Base-by-base conservation (phyloP, 2,797 vertebrate genomes). In the Darevskia mixta region DNA sequence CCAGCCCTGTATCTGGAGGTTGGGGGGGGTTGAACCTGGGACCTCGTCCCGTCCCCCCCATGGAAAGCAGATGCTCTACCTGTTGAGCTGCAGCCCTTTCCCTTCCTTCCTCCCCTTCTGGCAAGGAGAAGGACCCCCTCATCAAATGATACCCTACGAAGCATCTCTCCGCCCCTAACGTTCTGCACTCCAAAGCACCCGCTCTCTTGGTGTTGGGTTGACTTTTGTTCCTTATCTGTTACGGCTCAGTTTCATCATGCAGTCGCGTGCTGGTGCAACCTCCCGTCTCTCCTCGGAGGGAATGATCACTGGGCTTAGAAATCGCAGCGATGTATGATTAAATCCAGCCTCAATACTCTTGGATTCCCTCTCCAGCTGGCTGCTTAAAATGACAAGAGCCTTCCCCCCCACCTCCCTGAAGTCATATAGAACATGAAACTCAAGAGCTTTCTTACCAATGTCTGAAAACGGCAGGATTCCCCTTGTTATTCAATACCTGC, bases 221-320 rank as follows among this genome's bases (percentile, higher is more conserved):
- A 91, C 83, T 83, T 84, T 66, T 17, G 35, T 17, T 61, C 18
- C 77, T 84, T 72, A 77, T 38, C 77, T 4, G 15, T 20, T 9
- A 1, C 86, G 41, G 8, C 61, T 0, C 18, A 41, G 32, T 88
- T 86, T 76, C 1, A 38, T 23, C 41, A 15, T 0, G 23, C 66
- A 38, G n/a, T 67, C 6, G 0, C 66, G 0, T 20, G 23, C 0
- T 43, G 1, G 0, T 3, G 67, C 0, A 0, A 64, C n/a, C 10
- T 23, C 0, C 0, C 4, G 58, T 1, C 83, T 38, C 18, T 17
- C 27, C 32, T 82, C 32, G 23, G 61, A 58, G 84, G 75, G 76
- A 80, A 25, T 4, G 1, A 27, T 67, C 15, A 4, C 72, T 86
- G 61, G 76, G 45, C 80, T 73, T 43, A 77, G 13, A 85, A 90